Conservation (phyloP, 2,113 vertebrate genomes). For the Microcebus griseorufus region DNA sequence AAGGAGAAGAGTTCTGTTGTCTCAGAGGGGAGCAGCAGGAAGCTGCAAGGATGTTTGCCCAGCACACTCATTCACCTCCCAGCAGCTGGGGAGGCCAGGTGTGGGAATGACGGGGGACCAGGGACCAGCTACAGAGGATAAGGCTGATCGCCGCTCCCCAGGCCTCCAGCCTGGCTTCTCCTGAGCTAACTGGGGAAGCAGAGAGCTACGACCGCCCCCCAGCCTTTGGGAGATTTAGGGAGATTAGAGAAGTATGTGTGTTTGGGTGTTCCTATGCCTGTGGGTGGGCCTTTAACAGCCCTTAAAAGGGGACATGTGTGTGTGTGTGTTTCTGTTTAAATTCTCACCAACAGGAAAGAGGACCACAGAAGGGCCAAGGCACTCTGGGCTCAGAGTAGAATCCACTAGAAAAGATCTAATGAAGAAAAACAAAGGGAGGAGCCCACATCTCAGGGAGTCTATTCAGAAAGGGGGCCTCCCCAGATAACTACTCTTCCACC, state of each 20-base stretch:
- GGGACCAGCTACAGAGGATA: background rate
- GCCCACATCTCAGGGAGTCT: background rate
- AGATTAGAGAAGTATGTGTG: slow-evolving; percentile 73
- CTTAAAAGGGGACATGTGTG: background rate
- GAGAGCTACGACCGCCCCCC: background rate
- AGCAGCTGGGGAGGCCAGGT: slow-evolving; percentile 73
- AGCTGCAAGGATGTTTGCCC: slow-evolving; percentile 82
- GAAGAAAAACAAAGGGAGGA: background rate
- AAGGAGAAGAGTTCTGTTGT: slow-evolving; percentile 57
- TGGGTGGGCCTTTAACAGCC: slow-evolving; percentile 70
- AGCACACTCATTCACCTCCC: slow-evolving; percentile 74
- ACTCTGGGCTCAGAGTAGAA: slow-evolving; percentile 33
- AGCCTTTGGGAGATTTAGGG: slow-evolving; percentile 56
- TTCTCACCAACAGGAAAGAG: slow-evolving; percentile 26
- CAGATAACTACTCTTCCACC: background rate
- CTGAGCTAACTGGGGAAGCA: background rate
- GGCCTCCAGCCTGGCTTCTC: background rate
- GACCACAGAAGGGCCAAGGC: background rate
- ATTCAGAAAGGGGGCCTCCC: background rate
- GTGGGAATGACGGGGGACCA: background rate
- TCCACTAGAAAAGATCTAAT: background rate
- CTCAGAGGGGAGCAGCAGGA: slow-evolving; percentile 81
- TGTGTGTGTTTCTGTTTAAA: slow-evolving; percentile 41
- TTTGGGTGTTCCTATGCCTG: slow-evolving; percentile 67
- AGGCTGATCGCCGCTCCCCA: background rate